These are phyloP conservation scores for Rhineura floridana DNA, from an alignment of 2,113 vertebrate species.

Conservation along the genomic window DNA sequence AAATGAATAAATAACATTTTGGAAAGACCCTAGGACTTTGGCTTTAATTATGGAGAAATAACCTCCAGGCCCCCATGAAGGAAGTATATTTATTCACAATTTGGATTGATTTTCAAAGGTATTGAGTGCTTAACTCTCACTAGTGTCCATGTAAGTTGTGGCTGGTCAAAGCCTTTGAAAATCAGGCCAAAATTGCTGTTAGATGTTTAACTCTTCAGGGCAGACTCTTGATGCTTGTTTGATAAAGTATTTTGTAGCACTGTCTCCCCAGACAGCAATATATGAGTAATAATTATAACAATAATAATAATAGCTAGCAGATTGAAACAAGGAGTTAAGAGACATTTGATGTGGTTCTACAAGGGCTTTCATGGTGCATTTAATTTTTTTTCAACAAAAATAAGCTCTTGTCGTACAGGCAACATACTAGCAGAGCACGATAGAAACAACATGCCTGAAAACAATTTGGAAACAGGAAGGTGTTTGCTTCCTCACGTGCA, in stretches of 20 bases:
- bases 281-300: conserved; percentile 37
- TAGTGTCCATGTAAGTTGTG: conserved; percentile 57
- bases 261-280: conserved; percentile 50
- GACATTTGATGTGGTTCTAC: conserved; percentile 66
- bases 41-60: conserved; percentile 58
- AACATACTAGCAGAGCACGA: conserved; percentile 55
- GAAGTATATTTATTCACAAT: conserved; percentile 36
- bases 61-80: conserved; percentile 56
- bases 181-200: conserved; percentile 59
- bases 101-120: conserved; percentile 68
- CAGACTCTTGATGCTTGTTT: conserved; percentile 64
- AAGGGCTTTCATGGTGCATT: conserved; percentile 52
- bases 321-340: conserved; percentile 59
- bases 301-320: conserved; percentile 62
- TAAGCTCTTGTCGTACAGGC: conserved; percentile 61
- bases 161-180: conserved; percentile 63
- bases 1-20: conserved; percentile 28
- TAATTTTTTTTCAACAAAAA: conserved; percentile 53
- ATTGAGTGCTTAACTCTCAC: conserved; percentile 34
- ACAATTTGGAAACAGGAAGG: conserved; percentile 44
- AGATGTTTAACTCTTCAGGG: conserved; percentile 49
- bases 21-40: conserved; percentile 25
- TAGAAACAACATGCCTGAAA: conserved; percentile 52
- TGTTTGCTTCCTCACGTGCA: conserved; percentile 48
- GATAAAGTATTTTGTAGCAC: conserved; percentile 51